Base-by-base conservation (phyloP, 2,888 invertebrate species). In the Carterocephalus palaemon region DNA sequence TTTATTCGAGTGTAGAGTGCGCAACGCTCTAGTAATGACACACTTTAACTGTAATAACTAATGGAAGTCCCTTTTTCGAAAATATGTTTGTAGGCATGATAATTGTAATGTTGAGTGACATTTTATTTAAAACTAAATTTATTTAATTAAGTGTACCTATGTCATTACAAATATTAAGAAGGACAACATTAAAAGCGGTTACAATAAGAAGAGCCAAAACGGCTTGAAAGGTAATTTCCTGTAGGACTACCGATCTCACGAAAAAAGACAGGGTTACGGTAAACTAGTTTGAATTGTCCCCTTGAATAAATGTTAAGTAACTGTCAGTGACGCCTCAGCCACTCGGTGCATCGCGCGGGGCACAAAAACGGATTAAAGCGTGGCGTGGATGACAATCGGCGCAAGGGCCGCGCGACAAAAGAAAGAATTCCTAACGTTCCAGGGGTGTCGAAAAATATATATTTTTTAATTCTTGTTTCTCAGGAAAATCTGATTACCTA, bases 401-500 rank as follows among this genome's bases (percentile, higher is more conserved):
- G 49, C 48, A 53, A 46, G 42, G 46, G 8, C 13, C 32, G 57
- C 53, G 55, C 55, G 61, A 57, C 62, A 58, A 59, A 61, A 62
- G 64, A 53, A 63, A 59, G 64, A 64, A 67, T 64, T 59, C 68
- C 65, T 24, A 53, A 50, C 54, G 60, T 49, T 48, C 51, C 57
- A 59, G 51, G 52, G 49, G 64, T 63, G 67, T 75, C 74, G 71
- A 75, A 65, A 52, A 37, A n/a, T 33, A 1, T 20, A 1, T 4
- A 12, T 6, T 26, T 6, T 26, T 5, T 12, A 26, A 5, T 3
- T 26, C 26, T 12, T 5, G 5, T 26, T 6, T 26, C 10, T 13
- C n/a, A n/a, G n/a, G n/a, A n/a, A n/a, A n/a, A n/a, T n/a, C n/a
- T n/a, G n/a, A n/a, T n/a, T n/a, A n/a, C n/a, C n/a, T n/a, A n/a